Conservation (phyloP, 2,797 vertebrate species). For the Esox lucius region DNA sequence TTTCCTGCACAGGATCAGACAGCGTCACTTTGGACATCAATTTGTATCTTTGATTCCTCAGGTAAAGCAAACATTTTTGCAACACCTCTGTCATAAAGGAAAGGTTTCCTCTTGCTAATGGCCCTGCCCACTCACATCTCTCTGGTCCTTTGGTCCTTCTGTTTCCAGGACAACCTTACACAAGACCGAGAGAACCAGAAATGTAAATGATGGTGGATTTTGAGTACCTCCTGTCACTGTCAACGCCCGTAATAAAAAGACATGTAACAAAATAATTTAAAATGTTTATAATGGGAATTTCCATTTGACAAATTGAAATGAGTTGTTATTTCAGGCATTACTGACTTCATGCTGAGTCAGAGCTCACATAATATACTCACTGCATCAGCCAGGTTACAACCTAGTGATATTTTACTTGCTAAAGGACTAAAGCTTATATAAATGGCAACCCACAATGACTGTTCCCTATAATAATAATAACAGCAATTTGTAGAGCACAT, state of each 20-base stretch:
- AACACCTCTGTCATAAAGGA: neutral
- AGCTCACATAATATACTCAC: neutral
- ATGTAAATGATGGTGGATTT: neutral
- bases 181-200: neutral
- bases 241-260: neutral
- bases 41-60: slow-evolving; percentile 37
- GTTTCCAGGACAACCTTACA: slow-evolving; percentile 1
- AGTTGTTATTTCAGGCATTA: neutral
- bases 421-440: neutral
- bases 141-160: neutral
- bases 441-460: neutral
- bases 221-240: neutral
- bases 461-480: neutral
- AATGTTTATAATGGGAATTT: neutral
- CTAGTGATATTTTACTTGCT: neutral
- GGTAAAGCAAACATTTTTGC: neutral
- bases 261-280: neutral
- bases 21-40: slow-evolving; percentile 43
- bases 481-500: no score
- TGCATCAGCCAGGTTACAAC: neutral
- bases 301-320: neutral
- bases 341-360: neutral
- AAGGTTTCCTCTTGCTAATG: neutral
- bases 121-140: neutral
- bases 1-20: slow-evolving; percentile 17